Base-by-base conservation (phyloP, 2,797 vertebrate species). In the Eleutherodactylus coqui region DNA sequence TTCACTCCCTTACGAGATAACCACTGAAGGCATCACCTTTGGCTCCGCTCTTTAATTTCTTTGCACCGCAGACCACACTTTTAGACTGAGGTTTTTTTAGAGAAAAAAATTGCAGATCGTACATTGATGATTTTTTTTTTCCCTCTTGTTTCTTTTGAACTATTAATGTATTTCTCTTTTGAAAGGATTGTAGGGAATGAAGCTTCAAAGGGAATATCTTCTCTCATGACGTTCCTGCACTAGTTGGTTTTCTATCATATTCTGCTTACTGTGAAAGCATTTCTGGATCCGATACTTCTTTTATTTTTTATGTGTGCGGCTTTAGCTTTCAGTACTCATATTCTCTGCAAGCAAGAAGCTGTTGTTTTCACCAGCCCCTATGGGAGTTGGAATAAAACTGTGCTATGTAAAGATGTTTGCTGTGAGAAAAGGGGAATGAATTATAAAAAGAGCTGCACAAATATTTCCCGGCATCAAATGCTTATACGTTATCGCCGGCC, bases 161-260 rank as follows among this genome's bases (percentile, higher is more conserved):
- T 77, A 84, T 67, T 77, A 64, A 84, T 77, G 55, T 34, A 67
- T 84, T 69, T 64, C 58, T 67, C 58, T 77, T 84, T 38, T 76
- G 32, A 64, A 49, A 67, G 75, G 24, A 36, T 64, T 51, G 82
- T 17, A 84, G 67, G 60, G 83, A 77, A 83, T 83, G 27, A 43
- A 32, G 27, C 82, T 76, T 84, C 83, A 84, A 84, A 84, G 83
- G 75, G 45, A 84, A 84, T 84, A 77, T 67, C 58, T 84, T 75
- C 38, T 84, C 72, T 84, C 53, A 29, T 75, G 82, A 84, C 34
- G 72, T 75, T 62, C 27, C 41, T 64, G 67, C 32, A 43, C 76
- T 72, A 34, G 49, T 60, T 47, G 67, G 21, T 79, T 85, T 53
- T 34, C 27, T 73, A 70, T 85, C 60, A 72, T 72, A 79, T 32